These are phyloP conservation scores for Chloroceryle amazona DNA, from an alignment of 2,797 vertebrate genomes.

Conservation along the genomic window DNA sequence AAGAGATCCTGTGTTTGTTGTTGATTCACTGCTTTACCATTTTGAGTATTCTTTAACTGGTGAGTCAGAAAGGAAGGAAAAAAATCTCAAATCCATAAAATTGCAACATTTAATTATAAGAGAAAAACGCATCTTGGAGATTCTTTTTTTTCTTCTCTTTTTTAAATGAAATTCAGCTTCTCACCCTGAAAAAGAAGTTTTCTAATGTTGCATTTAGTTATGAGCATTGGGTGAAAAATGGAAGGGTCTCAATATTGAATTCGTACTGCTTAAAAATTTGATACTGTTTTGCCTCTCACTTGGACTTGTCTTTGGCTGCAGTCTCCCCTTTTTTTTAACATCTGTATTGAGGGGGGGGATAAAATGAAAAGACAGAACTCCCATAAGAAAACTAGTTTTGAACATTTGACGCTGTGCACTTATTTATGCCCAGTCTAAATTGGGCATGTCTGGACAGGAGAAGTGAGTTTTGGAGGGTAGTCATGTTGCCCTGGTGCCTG, in stretches of 20 bases:
- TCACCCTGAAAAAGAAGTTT: neutral
- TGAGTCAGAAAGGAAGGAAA: neutral
- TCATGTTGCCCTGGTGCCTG: neutral
- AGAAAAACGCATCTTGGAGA: neutral
- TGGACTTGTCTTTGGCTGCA: neutral
- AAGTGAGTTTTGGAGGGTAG: neutral
- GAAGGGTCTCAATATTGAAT: neutral
- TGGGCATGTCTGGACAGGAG: neutral
- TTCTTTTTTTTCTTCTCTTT: neutral
- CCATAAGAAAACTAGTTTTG: neutral
- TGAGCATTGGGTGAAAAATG: neutral
- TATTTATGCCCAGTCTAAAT: neutral
- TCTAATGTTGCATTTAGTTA: neutral
- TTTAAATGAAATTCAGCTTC: neutral
- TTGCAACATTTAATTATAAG: neutral
- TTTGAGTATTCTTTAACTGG: neutral
- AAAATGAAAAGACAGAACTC: neutral
- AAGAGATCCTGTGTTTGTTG: neutral
- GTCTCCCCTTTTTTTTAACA: neutral
- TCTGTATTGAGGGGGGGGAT: neutral
- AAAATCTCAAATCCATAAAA: neutral
- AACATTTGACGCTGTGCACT: neutral
- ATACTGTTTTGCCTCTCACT: neutral
- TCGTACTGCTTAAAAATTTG: neutral
- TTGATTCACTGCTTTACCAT: neutral